phyloP scores from a whole-genome alignment of 2,113 vertebrate genomes.

The Rattus norvegicus region DNA sequence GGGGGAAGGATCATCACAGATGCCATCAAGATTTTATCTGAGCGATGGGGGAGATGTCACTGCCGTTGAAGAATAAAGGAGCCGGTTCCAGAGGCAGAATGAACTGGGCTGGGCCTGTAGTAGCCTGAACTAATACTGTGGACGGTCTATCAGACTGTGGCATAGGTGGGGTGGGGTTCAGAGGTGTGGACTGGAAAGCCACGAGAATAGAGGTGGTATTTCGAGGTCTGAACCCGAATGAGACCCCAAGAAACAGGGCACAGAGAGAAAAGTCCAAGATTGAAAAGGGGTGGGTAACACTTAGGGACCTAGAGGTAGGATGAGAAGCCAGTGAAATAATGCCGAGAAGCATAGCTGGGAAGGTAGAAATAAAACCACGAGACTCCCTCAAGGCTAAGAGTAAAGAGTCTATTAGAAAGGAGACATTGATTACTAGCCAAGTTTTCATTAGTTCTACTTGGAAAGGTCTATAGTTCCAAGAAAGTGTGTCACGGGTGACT shows the following conservation, averaged over 20 bases:
- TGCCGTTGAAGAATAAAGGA: neutral
- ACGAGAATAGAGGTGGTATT: neutral
- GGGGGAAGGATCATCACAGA: neutral
- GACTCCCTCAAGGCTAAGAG: neutral
- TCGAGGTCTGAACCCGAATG: neutral
- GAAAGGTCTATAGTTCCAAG: neutral
- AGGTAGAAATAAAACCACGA: neutral
- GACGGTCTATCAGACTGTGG: neutral
- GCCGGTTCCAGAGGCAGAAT: neutral
- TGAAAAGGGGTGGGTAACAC: neutral
- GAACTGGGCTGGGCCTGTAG: neutral
- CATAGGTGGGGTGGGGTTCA: neutral
- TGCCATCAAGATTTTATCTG: neutral
- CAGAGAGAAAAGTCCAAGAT: neutral
- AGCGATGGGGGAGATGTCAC: neutral
- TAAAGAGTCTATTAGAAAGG: neutral
- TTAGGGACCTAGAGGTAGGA: neutral
- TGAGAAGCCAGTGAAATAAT: neutral
- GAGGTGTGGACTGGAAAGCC: neutral
- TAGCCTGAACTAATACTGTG: neutral
- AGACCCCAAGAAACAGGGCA: neutral
- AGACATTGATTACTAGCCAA: neutral
- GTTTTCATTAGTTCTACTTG: neutral
- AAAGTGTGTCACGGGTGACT: neutral
- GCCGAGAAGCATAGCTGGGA: neutral